Conservation (phyloP, 2,113 vertebrate species). For the Arizona elegans region DNA sequence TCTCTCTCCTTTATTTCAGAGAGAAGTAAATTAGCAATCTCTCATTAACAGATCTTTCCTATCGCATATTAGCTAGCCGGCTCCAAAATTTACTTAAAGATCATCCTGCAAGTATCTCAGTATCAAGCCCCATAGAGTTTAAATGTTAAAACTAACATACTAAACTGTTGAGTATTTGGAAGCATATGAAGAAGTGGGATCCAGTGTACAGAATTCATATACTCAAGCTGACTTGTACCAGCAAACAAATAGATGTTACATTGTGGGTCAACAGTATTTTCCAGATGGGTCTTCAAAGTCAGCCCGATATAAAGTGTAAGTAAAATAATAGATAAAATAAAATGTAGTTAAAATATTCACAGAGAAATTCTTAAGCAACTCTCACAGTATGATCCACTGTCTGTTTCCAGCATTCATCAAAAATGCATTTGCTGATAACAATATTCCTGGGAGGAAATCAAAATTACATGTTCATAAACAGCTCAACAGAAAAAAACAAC, state of each 20-base stretch:
- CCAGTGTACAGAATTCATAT: background rate
- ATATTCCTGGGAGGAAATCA: background rate
- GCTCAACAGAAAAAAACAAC: background rate
- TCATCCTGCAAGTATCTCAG: background rate
- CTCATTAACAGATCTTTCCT: background rate
- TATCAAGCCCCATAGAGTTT: background rate
- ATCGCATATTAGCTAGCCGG: background rate
- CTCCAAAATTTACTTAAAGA: background rate
- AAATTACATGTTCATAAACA: background rate
- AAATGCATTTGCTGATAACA: background rate
- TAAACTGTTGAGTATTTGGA: background rate
- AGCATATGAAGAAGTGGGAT: background rate
- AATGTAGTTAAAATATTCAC: background rate
- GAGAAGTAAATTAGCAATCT: background rate
- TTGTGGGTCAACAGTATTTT: background rate
- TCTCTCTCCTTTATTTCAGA: background rate
- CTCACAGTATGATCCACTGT: background rate
- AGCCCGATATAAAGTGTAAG: background rate
- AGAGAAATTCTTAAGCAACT: background rate
- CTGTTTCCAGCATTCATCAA: background rate
- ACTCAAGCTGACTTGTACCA: background rate
- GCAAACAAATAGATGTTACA: background rate
- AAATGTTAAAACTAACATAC: background rate
- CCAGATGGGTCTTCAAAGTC: background rate
- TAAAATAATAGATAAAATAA: background rate